Conservation (phyloP, 2,113 vertebrate species). For the Mobula hypostoma region DNA sequence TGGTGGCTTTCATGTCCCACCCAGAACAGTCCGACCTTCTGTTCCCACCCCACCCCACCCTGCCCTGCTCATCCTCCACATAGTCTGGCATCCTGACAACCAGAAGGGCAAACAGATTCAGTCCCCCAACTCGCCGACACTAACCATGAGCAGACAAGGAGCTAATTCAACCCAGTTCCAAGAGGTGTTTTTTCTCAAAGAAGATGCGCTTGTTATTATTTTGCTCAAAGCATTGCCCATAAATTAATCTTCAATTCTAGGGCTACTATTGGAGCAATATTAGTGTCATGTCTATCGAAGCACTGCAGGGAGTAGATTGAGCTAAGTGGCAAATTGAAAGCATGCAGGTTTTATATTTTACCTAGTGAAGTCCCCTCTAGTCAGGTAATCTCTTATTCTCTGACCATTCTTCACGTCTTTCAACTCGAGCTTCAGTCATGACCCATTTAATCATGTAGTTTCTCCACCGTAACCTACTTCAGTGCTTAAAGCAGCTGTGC, state of each 20-base stretch:
- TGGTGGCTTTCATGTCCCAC: background rate
- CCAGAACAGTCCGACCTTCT: background rate
- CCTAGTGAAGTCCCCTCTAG: background rate
- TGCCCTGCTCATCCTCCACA: background rate
- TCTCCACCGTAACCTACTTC: background rate
- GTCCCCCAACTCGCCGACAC: background rate
- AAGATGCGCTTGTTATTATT: background rate
- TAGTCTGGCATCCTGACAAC: background rate
- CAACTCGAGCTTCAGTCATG: background rate
- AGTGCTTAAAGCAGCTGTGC: background rate
- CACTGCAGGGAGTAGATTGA: background rate
- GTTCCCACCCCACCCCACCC: background rate
- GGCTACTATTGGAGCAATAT: background rate
- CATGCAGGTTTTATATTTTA: background rate
- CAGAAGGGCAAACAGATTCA: background rate
- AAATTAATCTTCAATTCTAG: background rate
- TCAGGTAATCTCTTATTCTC: background rate
- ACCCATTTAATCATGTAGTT: background rate
- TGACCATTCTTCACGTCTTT: background rate
- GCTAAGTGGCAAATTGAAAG: too few species aligned
- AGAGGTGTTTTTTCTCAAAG: background rate
- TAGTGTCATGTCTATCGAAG: background rate
- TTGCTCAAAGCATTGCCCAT: background rate
- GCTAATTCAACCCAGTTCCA: background rate
- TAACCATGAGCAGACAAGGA: background rate